Conservation (phyloP, 2,113 vertebrate genomes). For the Phrynocephalus versicolor region DNA sequence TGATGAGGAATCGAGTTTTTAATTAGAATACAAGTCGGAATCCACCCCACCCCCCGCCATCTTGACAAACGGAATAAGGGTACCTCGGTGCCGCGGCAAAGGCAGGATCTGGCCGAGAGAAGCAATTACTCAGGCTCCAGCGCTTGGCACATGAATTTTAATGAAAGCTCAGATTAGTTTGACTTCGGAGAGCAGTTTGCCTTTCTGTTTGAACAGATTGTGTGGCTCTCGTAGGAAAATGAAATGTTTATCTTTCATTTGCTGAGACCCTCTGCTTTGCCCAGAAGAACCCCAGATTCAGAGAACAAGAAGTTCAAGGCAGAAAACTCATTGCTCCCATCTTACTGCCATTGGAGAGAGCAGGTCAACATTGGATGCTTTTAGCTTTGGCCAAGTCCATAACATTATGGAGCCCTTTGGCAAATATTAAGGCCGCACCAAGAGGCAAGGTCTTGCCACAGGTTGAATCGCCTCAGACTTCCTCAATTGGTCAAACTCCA, state of each 20-base stretch:
- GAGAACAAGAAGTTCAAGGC: background rate
- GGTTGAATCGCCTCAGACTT: no score
- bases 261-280: background rate
- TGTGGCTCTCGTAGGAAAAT: background rate
- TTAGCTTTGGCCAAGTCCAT: no score
- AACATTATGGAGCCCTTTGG: no score
- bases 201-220: slow-evolving; percentile 13
- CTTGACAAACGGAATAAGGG: background rate
- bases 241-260: slow-evolving; percentile 38
- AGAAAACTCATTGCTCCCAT: background rate
- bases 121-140: background rate
- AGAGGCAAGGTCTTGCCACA: no score
- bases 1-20: background rate
- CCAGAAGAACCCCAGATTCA: background rate
- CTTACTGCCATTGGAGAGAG: background rate
- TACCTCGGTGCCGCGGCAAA: background rate
- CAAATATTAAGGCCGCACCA: background rate
- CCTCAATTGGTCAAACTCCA: no score
- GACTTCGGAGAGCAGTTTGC: background rate
- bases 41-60: rapidly evolving
- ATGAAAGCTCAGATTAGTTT: slow-evolving; percentile 37
- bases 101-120: slow-evolving; percentile 16
- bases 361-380: background rate
- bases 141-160: slow-evolving; percentile 48
- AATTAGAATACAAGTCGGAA: background rate